Base-by-base conservation (phyloP, 2,113 vertebrate genomes). In the Rhadina sibilatrix region DNA sequence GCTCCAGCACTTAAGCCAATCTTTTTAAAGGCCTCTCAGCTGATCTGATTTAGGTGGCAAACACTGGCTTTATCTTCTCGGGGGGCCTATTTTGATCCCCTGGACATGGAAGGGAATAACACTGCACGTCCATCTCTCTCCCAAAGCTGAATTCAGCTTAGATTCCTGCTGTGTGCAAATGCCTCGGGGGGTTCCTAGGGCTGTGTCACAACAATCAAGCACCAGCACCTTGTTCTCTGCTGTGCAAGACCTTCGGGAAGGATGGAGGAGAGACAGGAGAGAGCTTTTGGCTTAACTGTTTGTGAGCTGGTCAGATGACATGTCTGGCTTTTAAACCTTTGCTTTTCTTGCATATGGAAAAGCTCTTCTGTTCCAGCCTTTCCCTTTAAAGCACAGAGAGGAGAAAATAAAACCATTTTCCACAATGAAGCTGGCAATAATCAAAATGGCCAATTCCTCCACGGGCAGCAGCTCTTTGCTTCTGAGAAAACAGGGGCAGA, bases 201-300 rank as follows among this genome's bases (percentile, higher is more conserved):
- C 85, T 90, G 59, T 4, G 5, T 81, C 68, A 66, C 49, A 76
- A 75, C 79, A 60, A 92, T 59, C 85, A 93, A 80, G 54, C 28
- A 40, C 14, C 47, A 86, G 47, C 47, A 74, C 77, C 59, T 79
- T 70, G n/a, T 85, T 87, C 83, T 52, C 75, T 91, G 59, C 52
- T 70, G 38, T 25, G 31, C 64, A 65, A 52, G 60, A 71, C 60
- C 40, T n/a, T 20, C 44, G 33, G 57, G 59, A 83, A 61, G 37
- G 27, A 68, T 13, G n/a, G 46, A 80, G 27, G 33, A 77, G 33
- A 80, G 44, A 31, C 12, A 71, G 23, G 33, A 84, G n/a, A 77
- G 30, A 69, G 68, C 13, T 85, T 80, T 50, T 31, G 47, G 35
- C 18, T 94, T 93, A 96, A 94, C 54, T 74, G n/a, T 91, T 92